phyloP scores from a whole-genome alignment of 2,113 vertebrate genomes.

The Oryzias curvinotus region DNA sequence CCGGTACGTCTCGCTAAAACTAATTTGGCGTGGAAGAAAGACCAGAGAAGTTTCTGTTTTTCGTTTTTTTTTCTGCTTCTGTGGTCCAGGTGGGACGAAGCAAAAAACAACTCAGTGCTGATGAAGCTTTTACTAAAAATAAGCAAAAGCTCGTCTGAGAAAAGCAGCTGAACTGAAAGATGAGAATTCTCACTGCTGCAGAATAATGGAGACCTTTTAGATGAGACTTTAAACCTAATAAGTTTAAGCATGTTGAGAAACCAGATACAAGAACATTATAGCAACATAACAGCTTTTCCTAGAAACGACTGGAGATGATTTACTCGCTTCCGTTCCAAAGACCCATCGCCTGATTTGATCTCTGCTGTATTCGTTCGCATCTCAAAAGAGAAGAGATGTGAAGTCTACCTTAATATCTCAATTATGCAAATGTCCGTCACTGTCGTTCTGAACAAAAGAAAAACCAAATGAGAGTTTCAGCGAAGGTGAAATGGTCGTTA shows the following conservation, averaged over 20 bases:
- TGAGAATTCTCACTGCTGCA: background rate
- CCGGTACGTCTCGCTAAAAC: slow-evolving; percentile 12
- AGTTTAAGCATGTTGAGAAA: slow-evolving; percentile 21
- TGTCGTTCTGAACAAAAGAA: no score
- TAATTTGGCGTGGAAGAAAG: background rate
- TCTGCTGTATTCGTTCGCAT: slow-evolving; percentile 13
- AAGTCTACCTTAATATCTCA: no score
- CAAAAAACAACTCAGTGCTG: background rate
- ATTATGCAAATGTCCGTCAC: no score
- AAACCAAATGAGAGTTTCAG: slow-evolving; percentile 9
- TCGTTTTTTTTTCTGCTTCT: background rate
- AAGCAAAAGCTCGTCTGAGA: background rate
- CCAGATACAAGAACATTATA: slow-evolving; percentile 27
- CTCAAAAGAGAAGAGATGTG: background rate
- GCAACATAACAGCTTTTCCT: slow-evolving; percentile 26
- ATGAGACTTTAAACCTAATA: slow-evolving; percentile 5
- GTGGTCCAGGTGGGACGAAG: background rate
- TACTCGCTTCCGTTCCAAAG: slow-evolving; percentile 29
- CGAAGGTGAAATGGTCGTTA: background rate
- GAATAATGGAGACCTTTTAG: slow-evolving; percentile 14
- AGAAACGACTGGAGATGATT: slow-evolving; percentile 33
- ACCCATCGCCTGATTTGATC: slow-evolving; percentile 30
- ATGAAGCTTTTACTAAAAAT: background rate
- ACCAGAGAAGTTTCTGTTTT: background rate
- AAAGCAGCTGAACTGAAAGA: background rate